A percentile compares a stretch with the other conserved stretches of the same genome.
Conservation (phyloP, 1,140 invertebrate genomes). For the Drosophila pachea region DNA sequence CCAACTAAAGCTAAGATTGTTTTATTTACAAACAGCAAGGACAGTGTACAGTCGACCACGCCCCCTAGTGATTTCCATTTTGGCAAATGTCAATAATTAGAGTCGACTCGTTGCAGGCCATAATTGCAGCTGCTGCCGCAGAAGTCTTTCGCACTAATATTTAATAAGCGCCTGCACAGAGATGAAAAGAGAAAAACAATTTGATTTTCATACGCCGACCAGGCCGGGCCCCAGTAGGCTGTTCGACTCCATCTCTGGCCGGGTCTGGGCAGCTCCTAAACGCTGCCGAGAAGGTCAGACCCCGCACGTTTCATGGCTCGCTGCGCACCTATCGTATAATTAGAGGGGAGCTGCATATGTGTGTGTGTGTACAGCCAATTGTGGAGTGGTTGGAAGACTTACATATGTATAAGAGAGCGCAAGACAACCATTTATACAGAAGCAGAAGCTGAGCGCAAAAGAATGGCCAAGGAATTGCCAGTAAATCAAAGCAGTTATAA, state of each 20-base stretch:
- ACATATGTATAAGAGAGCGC: constrained; percentile 30
- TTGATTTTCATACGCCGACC: constrained; percentile 45
- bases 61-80: constrained; percentile 23
- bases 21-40: constrained; percentile 22
- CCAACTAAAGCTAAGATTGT: constrained; percentile 18
- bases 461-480: too few relatives aligned
- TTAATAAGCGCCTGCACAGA: constrained; percentile 61
- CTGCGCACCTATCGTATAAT: constrained; percentile 77
- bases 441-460: neutral
- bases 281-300: constrained; percentile 69
- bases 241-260: constrained; percentile 14
- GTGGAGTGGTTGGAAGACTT: constrained; percentile 44
- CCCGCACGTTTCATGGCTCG: constrained; percentile 74
- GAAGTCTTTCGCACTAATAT: constrained; percentile 69
- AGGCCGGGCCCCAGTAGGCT: constrained; percentile 35
- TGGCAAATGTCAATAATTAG: constrained; percentile 61
- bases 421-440: constrained; percentile 27
- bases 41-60: neutral
- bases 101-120: constrained; percentile 24
- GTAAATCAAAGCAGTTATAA: constrained; percentile 11
- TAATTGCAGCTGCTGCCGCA: constrained; percentile 66
- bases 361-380: constrained; percentile 53
- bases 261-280: constrained; percentile 56
- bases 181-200: constrained; percentile 32
- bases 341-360: constrained; percentile 62